These are phyloP conservation scores for Aegithalos caudatus DNA, from an alignment of 2,113 vertebrate species.

Conservation along the genomic window DNA sequence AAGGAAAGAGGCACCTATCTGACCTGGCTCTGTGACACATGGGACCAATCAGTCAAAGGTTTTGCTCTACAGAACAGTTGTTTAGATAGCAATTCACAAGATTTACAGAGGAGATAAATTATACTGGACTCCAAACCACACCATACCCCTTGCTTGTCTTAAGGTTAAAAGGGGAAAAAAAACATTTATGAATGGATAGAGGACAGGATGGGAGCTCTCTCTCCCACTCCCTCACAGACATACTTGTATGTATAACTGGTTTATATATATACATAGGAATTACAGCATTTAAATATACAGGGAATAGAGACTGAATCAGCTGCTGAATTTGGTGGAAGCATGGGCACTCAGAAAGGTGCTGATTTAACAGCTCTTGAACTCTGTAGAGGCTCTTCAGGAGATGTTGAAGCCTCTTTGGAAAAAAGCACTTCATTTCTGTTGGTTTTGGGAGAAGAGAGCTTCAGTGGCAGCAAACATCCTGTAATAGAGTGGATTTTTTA, in stretches of 20 bases:
- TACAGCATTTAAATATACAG: not conserved
- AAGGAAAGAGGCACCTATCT: slow-evolving; percentile 1
- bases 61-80: slow-evolving; percentile 6
- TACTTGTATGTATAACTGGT: not conserved
- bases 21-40: not conserved
- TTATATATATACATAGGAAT: not conserved
- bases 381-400: not conserved
- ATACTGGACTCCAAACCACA: not conserved
- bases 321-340: not conserved
- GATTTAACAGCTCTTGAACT: slow-evolving; percentile 8
- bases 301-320: not conserved
- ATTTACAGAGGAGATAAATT: slow-evolving; percentile 44
- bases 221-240: not conserved
- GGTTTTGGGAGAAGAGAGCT: slow-evolving; percentile 8
- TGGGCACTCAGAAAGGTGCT: not conserved
- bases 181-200: not conserved
- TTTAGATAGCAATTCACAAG: slow-evolving; percentile 48
- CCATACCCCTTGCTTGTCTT: not conserved
- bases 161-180: slow-evolving; percentile 8
- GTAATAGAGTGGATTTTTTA: not conserved
- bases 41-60: not conserved
- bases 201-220: not conserved
- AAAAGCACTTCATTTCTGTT: slow-evolving; percentile 2
- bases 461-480: slow-evolving; percentile 7
- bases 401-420: not conserved